Percentiles rank a stretch among this genome's conserved stretches.
These are phyloP conservation scores for Balaenoptera acutorostrata DNA, from an alignment of 2,113 vertebrate genomes.

Conservation along the genomic window DNA sequence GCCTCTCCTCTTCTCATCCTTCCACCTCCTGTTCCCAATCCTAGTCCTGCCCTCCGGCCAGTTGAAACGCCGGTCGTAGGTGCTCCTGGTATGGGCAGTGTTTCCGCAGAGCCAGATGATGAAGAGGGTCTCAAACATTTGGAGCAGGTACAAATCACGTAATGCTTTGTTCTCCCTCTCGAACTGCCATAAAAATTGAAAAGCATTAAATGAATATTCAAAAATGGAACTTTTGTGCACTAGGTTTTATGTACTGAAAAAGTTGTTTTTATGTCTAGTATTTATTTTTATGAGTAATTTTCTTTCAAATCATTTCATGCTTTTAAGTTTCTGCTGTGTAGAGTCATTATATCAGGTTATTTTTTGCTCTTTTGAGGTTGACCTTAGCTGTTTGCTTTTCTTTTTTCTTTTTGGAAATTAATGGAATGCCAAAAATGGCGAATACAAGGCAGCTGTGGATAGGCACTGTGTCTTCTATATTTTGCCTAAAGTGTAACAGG, in stretches of 20 bases:
- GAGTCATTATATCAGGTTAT: constrained; percentile 64
- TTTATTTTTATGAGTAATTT: constrained; percentile 58
- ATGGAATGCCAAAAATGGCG: constrained; percentile 65
- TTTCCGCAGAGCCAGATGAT: constrained; percentile 90
- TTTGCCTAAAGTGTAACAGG: constrained; percentile 6
- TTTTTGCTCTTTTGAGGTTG: constrained; percentile 68
- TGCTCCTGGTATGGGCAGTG: constrained; percentile 83
- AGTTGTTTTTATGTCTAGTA: constrained; percentile 39
- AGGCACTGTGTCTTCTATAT: background rate
- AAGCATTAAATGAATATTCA: background rate
- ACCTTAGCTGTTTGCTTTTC: constrained; percentile 70
- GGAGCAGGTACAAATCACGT: constrained; percentile 88
- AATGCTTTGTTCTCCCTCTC: background rate
- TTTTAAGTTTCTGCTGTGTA: constrained; percentile 72
- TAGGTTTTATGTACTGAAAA: constrained; percentile 29
- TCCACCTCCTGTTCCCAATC: constrained; percentile 76
- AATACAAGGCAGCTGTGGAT: constrained; percentile 55
- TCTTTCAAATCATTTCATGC: constrained; percentile 70
- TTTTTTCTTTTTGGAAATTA: constrained; percentile 67
- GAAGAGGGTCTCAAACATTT: constrained; percentile 98
- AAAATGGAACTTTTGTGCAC: background rate
- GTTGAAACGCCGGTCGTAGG: constrained; percentile 76
- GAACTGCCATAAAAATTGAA: accelerated
- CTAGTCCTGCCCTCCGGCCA: constrained; percentile 76
- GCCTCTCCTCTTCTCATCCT: constrained; percentile 77